Percentiles rank a stretch among this genome's conserved stretches.
These are phyloP conservation scores for Rhopalosiphum nymphaeae DNA, from an alignment of 2,888 invertebrate species.

Conservation along the genomic window DNA sequence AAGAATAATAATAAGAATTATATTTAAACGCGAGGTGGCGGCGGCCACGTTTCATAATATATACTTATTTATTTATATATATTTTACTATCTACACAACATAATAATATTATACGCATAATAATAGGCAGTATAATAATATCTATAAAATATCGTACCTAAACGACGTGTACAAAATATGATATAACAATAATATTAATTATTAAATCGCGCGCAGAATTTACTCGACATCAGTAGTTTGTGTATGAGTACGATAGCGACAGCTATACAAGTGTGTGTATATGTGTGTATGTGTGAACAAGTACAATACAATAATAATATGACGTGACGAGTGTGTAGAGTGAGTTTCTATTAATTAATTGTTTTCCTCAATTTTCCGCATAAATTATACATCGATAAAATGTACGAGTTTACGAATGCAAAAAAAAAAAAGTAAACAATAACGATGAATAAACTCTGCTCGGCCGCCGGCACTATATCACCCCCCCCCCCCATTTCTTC, in stretches of 20 bases:
- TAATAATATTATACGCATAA: not conserved
- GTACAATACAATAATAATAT: not conserved
- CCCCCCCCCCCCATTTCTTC: not conserved
- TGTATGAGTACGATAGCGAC: not conserved
- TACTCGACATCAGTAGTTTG: not conserved
- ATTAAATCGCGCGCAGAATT: not conserved
- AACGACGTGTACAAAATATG: not conserved
- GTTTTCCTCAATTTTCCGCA: not conserved
- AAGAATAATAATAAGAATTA: not conserved
- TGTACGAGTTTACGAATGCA: not conserved
- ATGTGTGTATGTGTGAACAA: not conserved
- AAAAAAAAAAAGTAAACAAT: not conserved
- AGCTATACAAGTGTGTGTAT: not conserved
- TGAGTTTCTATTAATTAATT: not conserved
- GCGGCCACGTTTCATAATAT: constrained; percentile 9
- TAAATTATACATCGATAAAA: not conserved
- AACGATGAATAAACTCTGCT: not conserved
- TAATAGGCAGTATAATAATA: not conserved
- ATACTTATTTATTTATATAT: not conserved
- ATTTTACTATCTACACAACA: not conserved
- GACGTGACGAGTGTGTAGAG: not conserved
- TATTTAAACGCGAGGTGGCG: constrained; percentile 27
- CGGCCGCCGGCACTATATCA: not conserved
- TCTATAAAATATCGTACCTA: constrained; percentile 9
- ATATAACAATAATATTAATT: not conserved